These are phyloP conservation scores for Centropus unirufus DNA, from an alignment of 2,113 vertebrate species.

Conservation along the genomic window DNA sequence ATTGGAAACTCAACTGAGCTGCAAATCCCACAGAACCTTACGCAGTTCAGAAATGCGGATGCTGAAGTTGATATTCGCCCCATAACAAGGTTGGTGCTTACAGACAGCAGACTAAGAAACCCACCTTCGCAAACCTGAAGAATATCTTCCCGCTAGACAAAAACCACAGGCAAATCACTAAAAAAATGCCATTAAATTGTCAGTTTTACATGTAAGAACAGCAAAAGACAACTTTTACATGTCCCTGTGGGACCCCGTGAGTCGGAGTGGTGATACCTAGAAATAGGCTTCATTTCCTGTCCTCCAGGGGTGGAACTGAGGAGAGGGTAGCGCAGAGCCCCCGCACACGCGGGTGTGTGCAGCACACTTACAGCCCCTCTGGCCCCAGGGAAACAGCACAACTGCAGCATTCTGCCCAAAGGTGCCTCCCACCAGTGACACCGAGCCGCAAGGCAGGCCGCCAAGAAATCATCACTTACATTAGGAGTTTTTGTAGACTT, in stretches of 20 bases:
- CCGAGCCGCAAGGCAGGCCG: not conserved
- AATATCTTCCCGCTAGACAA: not conserved
- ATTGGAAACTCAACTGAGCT: not conserved
- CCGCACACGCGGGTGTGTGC: not conserved
- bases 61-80: not conserved
- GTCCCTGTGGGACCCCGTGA: not conserved
- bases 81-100: rapidly evolving
- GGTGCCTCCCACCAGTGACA: not conserved
- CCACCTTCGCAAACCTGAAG: not conserved
- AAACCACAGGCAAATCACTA: not conserved
- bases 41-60: not conserved
- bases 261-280: not conserved
- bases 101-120: not conserved
- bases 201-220: too few relatives aligned
- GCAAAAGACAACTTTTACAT: not conserved
- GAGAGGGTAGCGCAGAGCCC: not conserved
- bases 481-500: not conserved
- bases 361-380: not conserved
- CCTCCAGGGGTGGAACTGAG: too few relatives aligned
- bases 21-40: not conserved
- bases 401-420: not conserved
- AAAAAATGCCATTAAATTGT: not conserved
- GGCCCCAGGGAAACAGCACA: not conserved
- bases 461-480: not conserved
- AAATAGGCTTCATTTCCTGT: not conserved